Conservation (phyloP, 2,113 vertebrate species). For the Burhinus oedicnemus region DNA sequence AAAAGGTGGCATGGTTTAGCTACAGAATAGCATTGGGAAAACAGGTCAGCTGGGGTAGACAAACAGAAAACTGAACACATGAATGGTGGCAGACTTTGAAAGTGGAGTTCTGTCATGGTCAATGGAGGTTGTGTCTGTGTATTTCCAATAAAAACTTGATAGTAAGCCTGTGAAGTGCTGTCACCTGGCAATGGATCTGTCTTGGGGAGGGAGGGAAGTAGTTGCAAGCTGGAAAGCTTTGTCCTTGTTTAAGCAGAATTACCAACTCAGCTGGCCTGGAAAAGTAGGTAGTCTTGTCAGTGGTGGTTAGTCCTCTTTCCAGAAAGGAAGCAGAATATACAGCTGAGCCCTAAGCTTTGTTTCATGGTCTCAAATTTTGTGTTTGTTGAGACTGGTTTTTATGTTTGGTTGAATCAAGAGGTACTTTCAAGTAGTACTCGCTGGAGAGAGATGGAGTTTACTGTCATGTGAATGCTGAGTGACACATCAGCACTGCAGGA, state of each 20-base stretch:
- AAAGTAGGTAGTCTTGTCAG: background rate
- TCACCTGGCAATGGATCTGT: background rate
- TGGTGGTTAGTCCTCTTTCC: background rate
- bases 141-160: background rate
- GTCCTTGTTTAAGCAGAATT: background rate
- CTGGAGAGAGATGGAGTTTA: background rate
- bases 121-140: background rate
- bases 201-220: rapidly evolving
- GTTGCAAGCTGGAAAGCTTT: background rate
- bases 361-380: background rate
- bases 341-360: background rate
- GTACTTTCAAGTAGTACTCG: too few species aligned
- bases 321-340: background rate
- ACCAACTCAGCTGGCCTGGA: background rate
- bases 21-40: background rate
- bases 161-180: background rate
- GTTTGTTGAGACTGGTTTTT: background rate
- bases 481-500: background rate
- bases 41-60: background rate
- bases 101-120: background rate
- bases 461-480: background rate
- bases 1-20: background rate
- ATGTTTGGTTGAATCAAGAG: background rate
- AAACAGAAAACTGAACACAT: background rate
- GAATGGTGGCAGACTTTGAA: too few species aligned